These are phyloP conservation scores for Smithornis capensis DNA, from an alignment of 2,113 vertebrate genomes.

Conservation along the genomic window DNA sequence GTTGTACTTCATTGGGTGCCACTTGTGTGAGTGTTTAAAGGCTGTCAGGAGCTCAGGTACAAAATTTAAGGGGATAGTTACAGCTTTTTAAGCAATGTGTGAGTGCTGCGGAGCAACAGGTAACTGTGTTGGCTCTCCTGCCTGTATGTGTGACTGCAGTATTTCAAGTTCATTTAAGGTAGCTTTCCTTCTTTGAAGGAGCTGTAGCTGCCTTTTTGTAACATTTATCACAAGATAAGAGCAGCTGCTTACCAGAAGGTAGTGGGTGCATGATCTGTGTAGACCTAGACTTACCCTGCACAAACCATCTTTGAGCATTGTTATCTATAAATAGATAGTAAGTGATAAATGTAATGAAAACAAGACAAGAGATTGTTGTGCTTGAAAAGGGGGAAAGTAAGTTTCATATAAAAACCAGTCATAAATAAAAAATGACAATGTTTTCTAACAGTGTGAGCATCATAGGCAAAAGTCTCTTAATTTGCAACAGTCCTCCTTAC, in stretches of 20 bases:
- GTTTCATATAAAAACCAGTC: neutral
- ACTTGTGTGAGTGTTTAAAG: neutral
- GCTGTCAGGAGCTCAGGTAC: neutral
- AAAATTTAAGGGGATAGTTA: neutral
- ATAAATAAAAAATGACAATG: neutral
- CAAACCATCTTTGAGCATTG: neutral
- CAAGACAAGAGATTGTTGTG: neutral
- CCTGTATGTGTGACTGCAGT: neutral
- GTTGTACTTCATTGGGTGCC: neutral
- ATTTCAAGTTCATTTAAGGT: neutral
- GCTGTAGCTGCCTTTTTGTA: neutral
- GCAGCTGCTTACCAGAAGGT: neutral
- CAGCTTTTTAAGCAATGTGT: too few species aligned
- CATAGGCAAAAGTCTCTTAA: neutral
- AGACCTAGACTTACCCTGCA: neutral
- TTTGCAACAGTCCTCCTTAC: neutral
- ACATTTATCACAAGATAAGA: neutral
- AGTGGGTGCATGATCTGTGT: neutral
- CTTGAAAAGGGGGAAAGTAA: neutral
- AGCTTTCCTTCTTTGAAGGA: neutral
- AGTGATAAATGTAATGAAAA: neutral
- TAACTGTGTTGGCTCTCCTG: neutral
- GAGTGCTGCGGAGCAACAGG: neutral
- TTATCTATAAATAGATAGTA: neutral
- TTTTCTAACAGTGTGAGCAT: neutral